Percentiles rank a stretch among this genome's conserved stretches.
phyloP scores from a whole-genome alignment of 37 sponge, comb jelly and placozoan genomes.

The Geodia barretti region DNA sequence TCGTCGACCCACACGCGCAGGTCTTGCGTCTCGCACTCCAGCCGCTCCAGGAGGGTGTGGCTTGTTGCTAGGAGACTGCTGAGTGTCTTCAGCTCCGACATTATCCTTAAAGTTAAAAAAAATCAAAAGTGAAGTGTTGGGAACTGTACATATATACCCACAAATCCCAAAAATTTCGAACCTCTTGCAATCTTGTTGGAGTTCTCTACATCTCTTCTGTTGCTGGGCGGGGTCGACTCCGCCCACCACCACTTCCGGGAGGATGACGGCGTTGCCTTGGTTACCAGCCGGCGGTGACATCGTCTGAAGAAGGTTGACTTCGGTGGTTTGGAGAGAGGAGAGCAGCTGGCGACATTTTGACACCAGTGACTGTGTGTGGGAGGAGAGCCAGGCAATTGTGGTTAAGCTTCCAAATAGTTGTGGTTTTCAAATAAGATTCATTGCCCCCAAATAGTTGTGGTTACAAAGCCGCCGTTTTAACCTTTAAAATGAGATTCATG shows the following conservation, averaged over 20 bases:
- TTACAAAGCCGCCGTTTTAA: too few species aligned
- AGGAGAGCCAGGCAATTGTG: too few species aligned
- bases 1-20: constrained; percentile 25
- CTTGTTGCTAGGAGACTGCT: background rate
- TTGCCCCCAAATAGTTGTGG: background rate
- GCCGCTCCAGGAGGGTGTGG: constrained; percentile 8
- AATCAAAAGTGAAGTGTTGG: background rate
- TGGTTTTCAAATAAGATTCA: background rate
- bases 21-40: constrained; percentile 25
- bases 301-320: background rate
- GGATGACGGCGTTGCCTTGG: background rate
- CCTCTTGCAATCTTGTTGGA: background rate
- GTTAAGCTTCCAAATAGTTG: background rate
- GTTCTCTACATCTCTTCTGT: background rate
- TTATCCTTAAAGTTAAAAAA: background rate
- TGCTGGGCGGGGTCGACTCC: background rate
- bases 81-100: background rate
- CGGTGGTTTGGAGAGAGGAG: background rate
- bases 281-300: background rate
- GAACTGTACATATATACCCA: too few species aligned
- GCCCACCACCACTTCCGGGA: background rate
- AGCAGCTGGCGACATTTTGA: background rate
- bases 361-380: background rate
- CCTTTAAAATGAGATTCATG: too few species aligned
- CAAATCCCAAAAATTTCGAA: background rate